Conservation (phyloP, 2,888 invertebrate genomes). For the Drosophila longiperda region DNA sequence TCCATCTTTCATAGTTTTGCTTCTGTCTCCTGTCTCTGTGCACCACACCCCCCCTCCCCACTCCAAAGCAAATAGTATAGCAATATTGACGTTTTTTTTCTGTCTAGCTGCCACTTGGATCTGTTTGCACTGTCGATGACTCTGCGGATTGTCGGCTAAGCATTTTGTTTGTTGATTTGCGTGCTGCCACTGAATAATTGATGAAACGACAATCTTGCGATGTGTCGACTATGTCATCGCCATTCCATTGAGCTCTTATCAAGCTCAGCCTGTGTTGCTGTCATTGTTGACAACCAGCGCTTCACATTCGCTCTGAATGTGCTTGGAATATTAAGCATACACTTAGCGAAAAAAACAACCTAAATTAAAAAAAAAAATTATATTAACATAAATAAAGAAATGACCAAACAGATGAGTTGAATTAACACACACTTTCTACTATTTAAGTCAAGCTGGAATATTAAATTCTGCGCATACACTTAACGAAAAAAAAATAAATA, state of each 20-base stretch:
- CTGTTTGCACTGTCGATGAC: constrained; percentile 47
- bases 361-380: neutral
- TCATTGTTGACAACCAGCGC: constrained; percentile 55
- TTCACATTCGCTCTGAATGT: constrained; percentile 35
- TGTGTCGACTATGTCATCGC: constrained; percentile 75
- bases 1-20: constrained; percentile 18
- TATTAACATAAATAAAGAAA: neutral
- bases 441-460: no score
- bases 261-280: constrained; percentile 19
- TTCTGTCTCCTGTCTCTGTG: no score
- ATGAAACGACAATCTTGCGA: constrained; percentile 76
- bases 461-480: no score
- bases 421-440: no score
- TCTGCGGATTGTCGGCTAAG: constrained; percentile 55
- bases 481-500: no score
- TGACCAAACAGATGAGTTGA: neutral
- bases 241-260: constrained; percentile 59
- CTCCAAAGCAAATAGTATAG: constrained; percentile 11
- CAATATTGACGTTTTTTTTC: constrained; percentile 42
- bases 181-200: constrained; percentile 74
- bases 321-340: constrained; percentile 64
- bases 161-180: constrained; percentile 75
- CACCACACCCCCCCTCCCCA: neutral
- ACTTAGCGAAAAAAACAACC: neutral
- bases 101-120: constrained; percentile 27